phyloP scores from a whole-genome alignment of 2,113 vertebrate species.

The Poecile atricapillus region DNA sequence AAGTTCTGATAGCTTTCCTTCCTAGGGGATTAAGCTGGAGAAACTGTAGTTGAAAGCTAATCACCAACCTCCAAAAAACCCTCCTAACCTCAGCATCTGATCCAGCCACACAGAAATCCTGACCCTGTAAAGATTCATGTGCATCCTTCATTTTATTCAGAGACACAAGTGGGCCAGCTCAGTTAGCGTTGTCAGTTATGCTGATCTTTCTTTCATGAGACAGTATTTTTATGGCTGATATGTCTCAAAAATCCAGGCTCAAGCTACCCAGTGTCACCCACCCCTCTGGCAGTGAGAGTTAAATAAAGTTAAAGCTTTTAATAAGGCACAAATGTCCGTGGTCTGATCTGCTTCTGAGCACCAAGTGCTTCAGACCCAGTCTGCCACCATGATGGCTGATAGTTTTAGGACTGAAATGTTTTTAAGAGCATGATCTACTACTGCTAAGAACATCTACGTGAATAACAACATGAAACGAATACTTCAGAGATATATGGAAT shows the following conservation, averaged over 20 bases:
- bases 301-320: not conserved
- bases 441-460: not conserved
- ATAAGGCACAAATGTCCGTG: not conserved
- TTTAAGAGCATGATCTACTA: not conserved
- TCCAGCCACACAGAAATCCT: not conserved
- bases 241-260: not conserved
- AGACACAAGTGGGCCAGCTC: not conserved
- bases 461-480: not conserved
- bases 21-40: not conserved
- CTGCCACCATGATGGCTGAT: not conserved
- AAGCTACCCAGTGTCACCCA: not conserved
- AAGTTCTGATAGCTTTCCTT: not conserved
- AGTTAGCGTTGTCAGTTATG: rapidly evolving
- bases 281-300: not conserved
- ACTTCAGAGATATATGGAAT: not conserved
- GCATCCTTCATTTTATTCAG: not conserved
- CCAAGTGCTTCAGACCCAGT: not conserved
- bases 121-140: not conserved
- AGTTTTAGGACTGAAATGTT: not conserved
- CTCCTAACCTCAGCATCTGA: not conserved
- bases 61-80: not conserved
- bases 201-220: not conserved
- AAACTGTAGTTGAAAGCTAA: constrained; percentile 5
- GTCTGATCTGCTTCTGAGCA: not conserved
- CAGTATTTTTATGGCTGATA: not conserved